Evolutionary conservation across 2,888 invertebrate species (phyloP), one percentile per base, ranked within the genome.

Genomic region (Danaus chrysippus): DNA sequence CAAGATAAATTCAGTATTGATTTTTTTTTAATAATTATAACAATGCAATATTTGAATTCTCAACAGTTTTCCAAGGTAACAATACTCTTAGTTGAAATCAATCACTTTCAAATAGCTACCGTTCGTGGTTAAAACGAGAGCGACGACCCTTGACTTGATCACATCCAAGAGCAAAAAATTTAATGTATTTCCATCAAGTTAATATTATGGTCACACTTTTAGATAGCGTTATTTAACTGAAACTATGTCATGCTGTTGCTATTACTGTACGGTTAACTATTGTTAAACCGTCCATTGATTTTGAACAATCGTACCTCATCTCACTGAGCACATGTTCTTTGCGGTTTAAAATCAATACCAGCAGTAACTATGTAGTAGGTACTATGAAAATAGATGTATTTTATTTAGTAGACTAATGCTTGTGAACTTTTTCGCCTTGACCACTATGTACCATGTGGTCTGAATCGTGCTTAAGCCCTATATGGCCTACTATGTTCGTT

Each of bases 101-200:
- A 82, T 81, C 74, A 74, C 76, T 81, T 79, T 81, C 76, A 73
- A 79, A 82, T 79, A 72, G 71, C 70, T 68, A 68, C 70, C 66
- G 66, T 62, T 73, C 70, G 68, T 67, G 75, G 73, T 76, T 75
- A 70, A 64, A 63, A 68, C 63, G 58, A 62, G 61, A 66, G 63
- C 58, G 67, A 67, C 67, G 66, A 70, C 61, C 65, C 54, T 42
- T 54, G 17, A 59, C 52, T 59, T 63, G 46, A 44, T 54, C 15
- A 49, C 10, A 49, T 17, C 17, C 15, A 15, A 17, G 17, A 15
- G 15, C n/a, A 49, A 10, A 49, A 17, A 49, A 17, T 49, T 49
- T 17, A 49, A 46, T 49, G 10, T 17, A 10, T 17, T 49, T 49
- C 3, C 49, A 49, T 49, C n/a, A 13, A 11, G 10, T 17, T 34